Percentiles rank a stretch among this genome's conserved stretches.
phyloP scores from a whole-genome alignment of 2,888 invertebrate species.

The Thalpophila matura region DNA sequence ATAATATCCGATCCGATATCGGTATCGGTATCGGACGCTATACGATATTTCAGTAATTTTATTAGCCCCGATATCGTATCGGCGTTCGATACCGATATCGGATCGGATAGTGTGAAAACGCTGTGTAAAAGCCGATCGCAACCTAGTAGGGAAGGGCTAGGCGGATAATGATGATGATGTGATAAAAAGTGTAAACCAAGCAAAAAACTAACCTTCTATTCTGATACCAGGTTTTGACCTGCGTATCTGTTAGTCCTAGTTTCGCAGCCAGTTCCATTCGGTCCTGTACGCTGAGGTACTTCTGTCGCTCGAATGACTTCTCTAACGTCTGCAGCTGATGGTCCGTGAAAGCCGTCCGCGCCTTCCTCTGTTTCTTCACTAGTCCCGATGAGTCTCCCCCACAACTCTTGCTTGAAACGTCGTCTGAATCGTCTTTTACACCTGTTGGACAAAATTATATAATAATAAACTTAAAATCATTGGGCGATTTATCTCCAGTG shows the following conservation, averaged over 20 bases:
- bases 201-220: slow-evolving; percentile 95
- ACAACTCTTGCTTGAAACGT: slow-evolving; percentile 91
- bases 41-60: no score
- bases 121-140: no score
- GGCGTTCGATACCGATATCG: no score
- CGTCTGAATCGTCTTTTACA: slow-evolving; percentile 96
- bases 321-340: slow-evolving; percentile 99
- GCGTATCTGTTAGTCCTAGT: slow-evolving; percentile 98
- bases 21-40: no score
- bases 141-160: no score
- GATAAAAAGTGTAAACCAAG: no score
- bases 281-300: slow-evolving; percentile 99
- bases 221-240: slow-evolving; percentile 99
- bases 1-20: no score
- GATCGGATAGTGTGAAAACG: no score
- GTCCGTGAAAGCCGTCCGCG: slow-evolving; percentile 99
- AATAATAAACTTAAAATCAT: background rate
- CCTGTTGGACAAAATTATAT: slow-evolving; percentile 88
- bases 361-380: slow-evolving; percentile 98
- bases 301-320: slow-evolving; percentile 99
- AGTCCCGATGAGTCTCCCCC: slow-evolving; percentile 87
- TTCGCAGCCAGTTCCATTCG: slow-evolving; percentile 99
- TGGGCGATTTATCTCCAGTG: no score
- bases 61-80: no score
- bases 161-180: no score